Evolutionary conservation across 2,797 vertebrate species (phyloP).

Genomic region (Semotilus atromaculatus): DNA sequence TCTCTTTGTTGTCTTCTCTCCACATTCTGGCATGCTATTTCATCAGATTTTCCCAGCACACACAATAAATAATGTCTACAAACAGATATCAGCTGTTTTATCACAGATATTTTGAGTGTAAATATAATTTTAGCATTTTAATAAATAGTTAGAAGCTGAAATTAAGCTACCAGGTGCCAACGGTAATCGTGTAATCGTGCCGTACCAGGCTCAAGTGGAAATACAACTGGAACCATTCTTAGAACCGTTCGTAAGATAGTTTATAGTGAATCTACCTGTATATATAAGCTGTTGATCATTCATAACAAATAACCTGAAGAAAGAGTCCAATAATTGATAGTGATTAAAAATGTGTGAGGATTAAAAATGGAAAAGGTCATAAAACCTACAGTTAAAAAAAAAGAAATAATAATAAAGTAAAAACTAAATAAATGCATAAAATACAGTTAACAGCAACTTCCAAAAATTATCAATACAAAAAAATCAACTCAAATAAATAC

Average conservation of each 20-base stretch:
- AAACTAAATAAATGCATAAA: neutral
- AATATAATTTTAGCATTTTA: neutral
- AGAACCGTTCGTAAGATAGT: neutral
- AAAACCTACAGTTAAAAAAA: neutral
- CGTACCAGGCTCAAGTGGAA: neutral
- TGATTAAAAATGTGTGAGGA: neutral
- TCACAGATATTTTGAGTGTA: neutral
- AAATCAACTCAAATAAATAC: neutral
- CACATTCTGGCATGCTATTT: slow-evolving; percentile 73
- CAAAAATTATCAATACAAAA: neutral
- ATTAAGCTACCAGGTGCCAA: neutral
- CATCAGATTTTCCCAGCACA: slow-evolving; percentile 63
- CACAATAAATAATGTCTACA: slow-evolving; percentile 57
- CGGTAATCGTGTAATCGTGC: neutral
- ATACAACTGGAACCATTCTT: neutral
- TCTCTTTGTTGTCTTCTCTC: slow-evolving; percentile 74
- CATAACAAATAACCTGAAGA: neutral
- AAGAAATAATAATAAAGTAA: no score
- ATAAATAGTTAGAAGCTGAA: neutral
- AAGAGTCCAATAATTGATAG: neutral
- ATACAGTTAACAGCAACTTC: neutral
- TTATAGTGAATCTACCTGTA: neutral
- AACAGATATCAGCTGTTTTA: slow-evolving; percentile 29
- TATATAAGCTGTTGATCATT: neutral
- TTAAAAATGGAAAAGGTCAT: neutral